Base-by-base conservation (phyloP, 2,113 vertebrate genomes). In the Ranitomeya variabilis region DNA sequence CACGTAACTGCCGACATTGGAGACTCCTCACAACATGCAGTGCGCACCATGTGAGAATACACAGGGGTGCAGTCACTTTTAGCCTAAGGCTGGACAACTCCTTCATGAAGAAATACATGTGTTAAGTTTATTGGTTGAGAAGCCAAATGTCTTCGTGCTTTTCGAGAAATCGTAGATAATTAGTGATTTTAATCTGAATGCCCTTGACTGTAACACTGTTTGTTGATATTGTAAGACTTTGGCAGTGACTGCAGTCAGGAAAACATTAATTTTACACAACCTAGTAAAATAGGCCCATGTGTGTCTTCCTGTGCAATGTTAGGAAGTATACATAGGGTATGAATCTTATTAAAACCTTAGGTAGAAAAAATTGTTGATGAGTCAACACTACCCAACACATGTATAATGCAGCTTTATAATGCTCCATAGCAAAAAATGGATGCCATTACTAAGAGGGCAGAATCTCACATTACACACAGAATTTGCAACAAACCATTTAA, bases 401-500 rank as follows among this genome's bases (percentile, higher is more conserved):
- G 10, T 16, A 76, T 13, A 74, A 7, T 55, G 37, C 19, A 18
- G 71, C 15, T 37, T 37, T 74, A 74, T 37, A 31, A 74, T 37
- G 71, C 14, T 7, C 4, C 12, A 37, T 74, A 15, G 62, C 9
- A 45, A 11, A 23, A 31, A 79, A 15, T 23, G 77, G 21, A 55
- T 55, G 77, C 77, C 77, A 55, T 79, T 77, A 57, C 77, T 57
- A 52, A 52, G 76, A 55, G 52, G 69, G 52, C 10, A 9, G 52
- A 55, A n/a, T 55, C 77, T 79, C 77, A 55, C 51, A 79, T 79
- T 55, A 79, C 77, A 79, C 21, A 54, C 74, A 77, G 37, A 76
- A 31, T 52, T 76, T 76, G 13, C 73, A 76, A 52, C 73, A 76
- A 45, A 23, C 73, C 52, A 14, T 55, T 79, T 79, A 57, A 14